Conservation (phyloP, 2,797 vertebrate species). For the Clamator glandarius region DNA sequence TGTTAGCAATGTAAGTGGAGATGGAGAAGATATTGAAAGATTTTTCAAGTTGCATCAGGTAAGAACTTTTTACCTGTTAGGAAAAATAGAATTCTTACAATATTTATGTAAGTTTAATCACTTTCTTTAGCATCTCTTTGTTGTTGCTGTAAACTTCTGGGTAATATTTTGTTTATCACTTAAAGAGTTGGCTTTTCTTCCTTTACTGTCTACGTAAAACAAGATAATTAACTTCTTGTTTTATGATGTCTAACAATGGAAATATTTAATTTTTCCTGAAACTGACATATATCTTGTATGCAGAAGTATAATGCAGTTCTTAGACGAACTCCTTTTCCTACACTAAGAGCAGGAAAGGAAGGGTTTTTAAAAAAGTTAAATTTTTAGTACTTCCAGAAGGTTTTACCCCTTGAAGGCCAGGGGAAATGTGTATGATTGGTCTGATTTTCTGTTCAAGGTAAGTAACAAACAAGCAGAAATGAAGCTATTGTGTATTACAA, state of each 20-base stretch:
- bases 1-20: constrained; percentile 90
- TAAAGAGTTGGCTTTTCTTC: neutral
- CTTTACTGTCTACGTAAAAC: neutral
- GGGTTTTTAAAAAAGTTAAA: neutral
- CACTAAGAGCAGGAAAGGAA: neutral
- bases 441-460: neutral
- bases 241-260: neutral
- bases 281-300: rapidly evolving
- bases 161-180: neutral
- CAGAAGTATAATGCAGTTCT: neutral
- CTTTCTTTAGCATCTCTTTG: neutral
- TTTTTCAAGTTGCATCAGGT: constrained; percentile 98
- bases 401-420: neutral
- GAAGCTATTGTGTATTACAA: neutral
- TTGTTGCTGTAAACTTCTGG: neutral
- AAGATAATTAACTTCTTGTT: neutral
- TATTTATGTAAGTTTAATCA: neutral
- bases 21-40: constrained; percentile 94
- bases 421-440: neutral
- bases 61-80: neutral
- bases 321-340: no score
- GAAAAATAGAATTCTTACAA: neutral
- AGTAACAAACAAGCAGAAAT: neutral
- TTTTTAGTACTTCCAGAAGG: neutral
- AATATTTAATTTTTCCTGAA: neutral